A percentile compares a stretch with the other conserved stretches of the same genome.
These are phyloP conservation scores for Heterocephalus glaber DNA, from an alignment of 2,113 vertebrate genomes.

Conservation along the genomic window DNA sequence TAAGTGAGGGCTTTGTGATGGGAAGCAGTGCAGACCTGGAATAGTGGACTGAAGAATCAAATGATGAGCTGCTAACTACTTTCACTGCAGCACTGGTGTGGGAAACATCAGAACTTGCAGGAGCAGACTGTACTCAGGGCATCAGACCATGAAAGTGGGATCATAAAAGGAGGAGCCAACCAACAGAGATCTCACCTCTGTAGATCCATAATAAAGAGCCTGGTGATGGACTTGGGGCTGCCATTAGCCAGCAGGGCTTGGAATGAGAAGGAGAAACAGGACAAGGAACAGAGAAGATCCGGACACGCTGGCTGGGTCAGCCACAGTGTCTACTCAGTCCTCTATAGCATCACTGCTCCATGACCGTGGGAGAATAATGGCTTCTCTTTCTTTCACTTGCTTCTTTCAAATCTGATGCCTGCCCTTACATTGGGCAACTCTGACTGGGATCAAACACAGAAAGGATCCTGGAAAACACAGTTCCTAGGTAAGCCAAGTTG, in stretches of 20 bases:
- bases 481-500: neutral
- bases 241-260: neutral
- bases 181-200: neutral
- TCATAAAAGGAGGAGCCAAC: neutral
- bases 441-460: neutral
- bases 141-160: neutral
- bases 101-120: neutral
- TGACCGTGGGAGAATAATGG: neutral
- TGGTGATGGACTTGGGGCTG: neutral
- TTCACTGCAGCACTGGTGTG: neutral
- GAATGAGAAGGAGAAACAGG: neutral
- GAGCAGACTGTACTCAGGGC: neutral
- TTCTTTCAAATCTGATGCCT: neutral
- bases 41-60: neutral
- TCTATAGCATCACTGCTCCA: neutral
- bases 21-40: neutral
- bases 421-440: neutral
- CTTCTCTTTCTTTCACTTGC: neutral
- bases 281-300: neutral
- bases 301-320: neutral
- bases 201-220: neutral
- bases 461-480: neutral
- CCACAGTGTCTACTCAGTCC: fast-evolving
- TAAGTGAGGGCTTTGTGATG: neutral
- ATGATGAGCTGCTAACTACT: neutral